A percentile compares a stretch with the other conserved stretches of the same genome.
Evolutionary conservation across 2,888 invertebrate genomes (phyloP).

Genomic region (Amblyteles armatorius): DNA sequence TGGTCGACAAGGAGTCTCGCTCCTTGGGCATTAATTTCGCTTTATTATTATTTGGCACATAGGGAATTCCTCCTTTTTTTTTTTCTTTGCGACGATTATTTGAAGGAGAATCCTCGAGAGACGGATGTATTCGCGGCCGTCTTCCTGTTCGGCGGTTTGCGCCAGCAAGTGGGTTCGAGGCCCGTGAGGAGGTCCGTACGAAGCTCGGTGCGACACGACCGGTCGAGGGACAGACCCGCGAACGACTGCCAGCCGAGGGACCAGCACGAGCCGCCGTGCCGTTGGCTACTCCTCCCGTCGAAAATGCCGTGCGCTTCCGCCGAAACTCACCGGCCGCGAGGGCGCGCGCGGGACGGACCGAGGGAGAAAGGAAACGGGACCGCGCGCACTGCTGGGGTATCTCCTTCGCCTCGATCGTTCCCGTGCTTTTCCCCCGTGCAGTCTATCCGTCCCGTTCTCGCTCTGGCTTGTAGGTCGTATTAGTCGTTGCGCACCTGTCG

Average conservation of each 20-base stretch:
- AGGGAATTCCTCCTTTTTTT: not conserved
- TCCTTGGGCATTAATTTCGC: not conserved
- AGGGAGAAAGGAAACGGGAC: conserved; percentile 25
- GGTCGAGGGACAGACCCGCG: conserved; percentile 78
- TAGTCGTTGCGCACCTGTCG: conserved; percentile 82
- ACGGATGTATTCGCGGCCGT: not conserved
- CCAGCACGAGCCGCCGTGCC: conserved; percentile 55
- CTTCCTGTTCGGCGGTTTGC: not conserved
- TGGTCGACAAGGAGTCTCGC: not conserved
- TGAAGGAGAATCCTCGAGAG: not conserved
- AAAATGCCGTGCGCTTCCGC: conserved; percentile 68
- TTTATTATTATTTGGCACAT: not conserved
- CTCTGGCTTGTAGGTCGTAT: conserved; percentile 49
- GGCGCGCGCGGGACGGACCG: not conserved
- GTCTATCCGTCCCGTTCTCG: conserved; percentile 25
- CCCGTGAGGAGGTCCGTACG: conserved; percentile 3
- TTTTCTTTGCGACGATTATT: not conserved
- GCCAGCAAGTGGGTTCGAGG: not conserved
- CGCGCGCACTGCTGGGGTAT: conserved; percentile 60
- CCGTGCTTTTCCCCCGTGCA: conserved; percentile 36
- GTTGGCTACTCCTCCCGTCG: conserved; percentile 60
- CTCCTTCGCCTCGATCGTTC: conserved; percentile 34
- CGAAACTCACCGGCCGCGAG: conserved; percentile 52
- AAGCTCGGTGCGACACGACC: conserved; percentile 69
- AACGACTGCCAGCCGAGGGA: conserved; percentile 76